Evolutionary conservation across 64 coral and sea anemone genomes (phyloP).

Genomic region (Anthopleura sola): DNA sequence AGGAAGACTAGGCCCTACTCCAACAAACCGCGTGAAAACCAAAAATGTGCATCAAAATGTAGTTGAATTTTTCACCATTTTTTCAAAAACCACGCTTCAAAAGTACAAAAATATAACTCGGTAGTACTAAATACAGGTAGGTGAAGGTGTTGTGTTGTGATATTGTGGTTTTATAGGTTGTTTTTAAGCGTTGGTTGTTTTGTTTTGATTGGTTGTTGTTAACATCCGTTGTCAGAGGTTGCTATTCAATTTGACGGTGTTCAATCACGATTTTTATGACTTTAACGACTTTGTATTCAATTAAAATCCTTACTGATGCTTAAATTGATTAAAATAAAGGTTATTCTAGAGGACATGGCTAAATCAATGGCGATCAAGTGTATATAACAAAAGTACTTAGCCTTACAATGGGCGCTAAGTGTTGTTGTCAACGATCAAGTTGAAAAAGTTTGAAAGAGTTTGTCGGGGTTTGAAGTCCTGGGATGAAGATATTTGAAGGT

Average conservation of each 20-base stretch:
- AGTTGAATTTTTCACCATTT: not conserved
- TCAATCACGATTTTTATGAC: not conserved
- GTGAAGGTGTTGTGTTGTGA: not conserved
- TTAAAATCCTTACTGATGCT: not conserved
- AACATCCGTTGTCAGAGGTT: not conserved
- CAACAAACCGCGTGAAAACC: not conserved
- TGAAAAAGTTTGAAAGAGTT: not conserved
- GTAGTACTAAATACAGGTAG: not conserved
- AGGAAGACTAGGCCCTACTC: not conserved
- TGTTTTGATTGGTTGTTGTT: not conserved
- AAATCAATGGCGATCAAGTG: not conserved
- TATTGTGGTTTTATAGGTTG: not conserved
- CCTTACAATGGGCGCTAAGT: not conserved
- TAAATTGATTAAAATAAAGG: not conserved
- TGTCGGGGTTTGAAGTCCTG: not conserved
- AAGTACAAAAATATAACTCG: not conserved
- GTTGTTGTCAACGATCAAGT: not conserved
- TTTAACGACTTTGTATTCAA: not conserved
- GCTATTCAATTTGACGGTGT: not conserved
- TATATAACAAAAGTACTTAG: not conserved
- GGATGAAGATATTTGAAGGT: not conserved
- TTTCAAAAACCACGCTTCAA: not conserved
- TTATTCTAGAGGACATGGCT: not conserved
- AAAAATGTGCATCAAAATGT: not conserved
- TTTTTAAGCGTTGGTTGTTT: not conserved